Conservation (phyloP, 2,113 vertebrate species). For the Sminthopsis crassicaudata region DNA sequence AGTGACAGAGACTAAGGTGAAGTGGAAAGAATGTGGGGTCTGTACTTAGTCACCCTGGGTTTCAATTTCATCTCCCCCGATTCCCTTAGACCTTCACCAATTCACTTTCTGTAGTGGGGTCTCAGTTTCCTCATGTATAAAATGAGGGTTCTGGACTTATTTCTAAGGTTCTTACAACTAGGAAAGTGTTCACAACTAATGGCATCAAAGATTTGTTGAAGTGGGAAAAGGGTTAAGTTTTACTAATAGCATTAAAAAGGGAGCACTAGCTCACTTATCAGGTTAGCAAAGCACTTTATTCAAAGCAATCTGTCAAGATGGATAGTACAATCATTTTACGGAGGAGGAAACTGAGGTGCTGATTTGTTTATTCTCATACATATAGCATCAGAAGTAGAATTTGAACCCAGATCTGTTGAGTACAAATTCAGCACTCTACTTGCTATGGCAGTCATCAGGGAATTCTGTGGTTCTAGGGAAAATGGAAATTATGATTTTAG, state of each 20-base stretch:
- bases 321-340: not conserved
- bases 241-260: not conserved
- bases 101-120: not conserved
- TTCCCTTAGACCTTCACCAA: not conserved
- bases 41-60: not conserved
- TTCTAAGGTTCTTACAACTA: not conserved
- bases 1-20: not conserved
- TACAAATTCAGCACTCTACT: too few relatives aligned
- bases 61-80: not conserved
- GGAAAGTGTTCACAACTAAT: not conserved
- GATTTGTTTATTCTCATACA: not conserved
- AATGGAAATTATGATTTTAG: not conserved
- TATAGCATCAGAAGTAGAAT: not conserved
- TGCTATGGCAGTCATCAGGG: not conserved
- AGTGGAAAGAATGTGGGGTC: not conserved
- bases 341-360: too few relatives aligned
- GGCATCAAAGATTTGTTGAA: too few relatives aligned
- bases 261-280: not conserved
- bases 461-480: not conserved
- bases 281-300: not conserved
- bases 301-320: not conserved
- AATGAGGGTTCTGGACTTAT: not conserved
- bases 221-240: not conserved
- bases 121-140: not conserved
- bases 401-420: not conserved